Conservation (phyloP, 2,888 invertebrate species). For the Achlya flavicornis region DNA sequence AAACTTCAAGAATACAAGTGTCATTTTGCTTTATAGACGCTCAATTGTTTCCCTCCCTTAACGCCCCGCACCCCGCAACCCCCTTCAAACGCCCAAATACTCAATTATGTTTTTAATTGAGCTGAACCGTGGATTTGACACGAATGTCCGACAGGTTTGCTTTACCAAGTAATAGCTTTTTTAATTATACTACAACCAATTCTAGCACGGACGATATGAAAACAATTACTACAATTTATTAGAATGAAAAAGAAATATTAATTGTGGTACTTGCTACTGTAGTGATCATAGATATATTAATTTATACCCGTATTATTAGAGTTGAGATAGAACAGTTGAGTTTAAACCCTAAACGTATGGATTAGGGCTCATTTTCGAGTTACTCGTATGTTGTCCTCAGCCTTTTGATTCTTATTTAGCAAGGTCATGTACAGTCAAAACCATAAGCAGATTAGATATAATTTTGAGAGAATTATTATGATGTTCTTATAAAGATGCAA, state of each 20-base stretch:
- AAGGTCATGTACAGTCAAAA: too few relatives aligned
- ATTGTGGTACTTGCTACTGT: too few relatives aligned
- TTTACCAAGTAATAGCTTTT: constrained; percentile 34
- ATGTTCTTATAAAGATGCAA: too few relatives aligned
- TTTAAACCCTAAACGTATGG: too few relatives aligned
- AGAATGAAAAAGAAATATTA: neutral
- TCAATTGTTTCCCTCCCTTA: constrained; percentile 14
- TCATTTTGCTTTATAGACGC: constrained; percentile 32
- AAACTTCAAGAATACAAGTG: constrained; percentile 42
- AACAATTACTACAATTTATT: neutral
- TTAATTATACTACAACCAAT: constrained; percentile 28
- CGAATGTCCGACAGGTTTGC: constrained; percentile 44
- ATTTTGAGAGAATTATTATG: too few relatives aligned
- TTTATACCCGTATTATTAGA: too few relatives aligned
- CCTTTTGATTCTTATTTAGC: too few relatives aligned
- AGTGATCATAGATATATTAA: too few relatives aligned
- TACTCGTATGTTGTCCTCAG: too few relatives aligned
- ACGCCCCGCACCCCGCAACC: constrained; percentile 15
- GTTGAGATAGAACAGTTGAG: too few relatives aligned
- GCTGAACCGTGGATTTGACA: constrained; percentile 67
- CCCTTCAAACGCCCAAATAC: constrained; percentile 48
- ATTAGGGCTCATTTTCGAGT: too few relatives aligned
- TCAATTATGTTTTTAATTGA: constrained; percentile 79
- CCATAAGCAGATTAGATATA: too few relatives aligned
- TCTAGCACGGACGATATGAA: constrained; percentile 18